Evolutionary conservation across 2,113 vertebrate species (phyloP).

Genomic region (Lepidiolamprologus cunningtoni): DNA sequence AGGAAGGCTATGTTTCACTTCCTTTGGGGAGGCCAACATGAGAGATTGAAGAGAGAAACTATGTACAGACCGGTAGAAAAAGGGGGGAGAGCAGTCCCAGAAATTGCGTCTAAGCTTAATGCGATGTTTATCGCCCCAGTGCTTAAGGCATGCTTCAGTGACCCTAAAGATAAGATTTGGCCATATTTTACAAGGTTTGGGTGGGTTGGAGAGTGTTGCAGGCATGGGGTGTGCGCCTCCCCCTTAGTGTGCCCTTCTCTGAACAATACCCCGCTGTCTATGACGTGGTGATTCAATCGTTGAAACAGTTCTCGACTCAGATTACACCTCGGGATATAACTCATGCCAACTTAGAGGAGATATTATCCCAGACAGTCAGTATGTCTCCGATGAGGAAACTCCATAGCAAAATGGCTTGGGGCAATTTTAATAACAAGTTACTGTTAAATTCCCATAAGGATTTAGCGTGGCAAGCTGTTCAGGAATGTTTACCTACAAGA

Average conservation of each 20-base stretch:
- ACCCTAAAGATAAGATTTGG: neutral
- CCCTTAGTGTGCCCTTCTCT: neutral
- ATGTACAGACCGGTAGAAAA: neutral
- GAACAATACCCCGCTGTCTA: rapidly evolving
- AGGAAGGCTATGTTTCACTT: neutral
- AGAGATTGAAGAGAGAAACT: neutral
- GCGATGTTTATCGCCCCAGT: rapidly evolving
- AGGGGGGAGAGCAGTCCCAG: neutral
- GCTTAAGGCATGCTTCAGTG: neutral
- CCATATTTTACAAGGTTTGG: neutral
- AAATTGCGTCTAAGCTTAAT: neutral
- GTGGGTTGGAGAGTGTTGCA: neutral
- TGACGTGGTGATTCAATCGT: neutral
- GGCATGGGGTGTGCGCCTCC: neutral
- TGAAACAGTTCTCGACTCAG: neutral
- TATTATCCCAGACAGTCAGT: neutral
- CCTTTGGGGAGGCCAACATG: neutral
- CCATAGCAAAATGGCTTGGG: neutral
- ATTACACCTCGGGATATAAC: rapidly evolving
- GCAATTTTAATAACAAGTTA: neutral
- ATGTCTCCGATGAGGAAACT: rapidly evolving
- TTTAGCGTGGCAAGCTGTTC: neutral
- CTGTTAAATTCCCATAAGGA: neutral
- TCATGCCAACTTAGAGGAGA: rapidly evolving
- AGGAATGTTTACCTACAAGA: neutral